Base-by-base conservation (phyloP, 2,797 vertebrate species). In the Anabacerthia variegaticeps region DNA sequence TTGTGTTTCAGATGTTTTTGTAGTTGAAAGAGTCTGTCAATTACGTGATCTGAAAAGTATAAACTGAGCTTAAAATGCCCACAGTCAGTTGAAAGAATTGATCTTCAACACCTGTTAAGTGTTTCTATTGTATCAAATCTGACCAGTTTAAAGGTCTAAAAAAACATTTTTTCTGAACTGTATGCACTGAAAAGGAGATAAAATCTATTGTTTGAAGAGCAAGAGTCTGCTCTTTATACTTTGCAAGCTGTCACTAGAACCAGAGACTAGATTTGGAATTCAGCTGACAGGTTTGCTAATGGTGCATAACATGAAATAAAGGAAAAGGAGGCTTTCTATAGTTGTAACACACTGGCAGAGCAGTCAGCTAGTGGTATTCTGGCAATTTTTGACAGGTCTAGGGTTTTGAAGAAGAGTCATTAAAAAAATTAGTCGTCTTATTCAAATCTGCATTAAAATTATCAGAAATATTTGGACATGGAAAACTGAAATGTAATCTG, bases 271-370 rank as follows among this genome's bases (percentile, higher is more conserved):
- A 85, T 89, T 1, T 77, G 54, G 75, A 92, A 89, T 87, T 92
- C 71, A 93, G 36, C 46, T 89, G 94, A 72, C 75, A 81, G 71
- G 66, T 67, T 93, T 93, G 62, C 69, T 96, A 95, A 96, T 88
- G 80, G 48, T 81, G 81, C 89, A 66, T 78, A 93, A 92, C 66
- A 63, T 52, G 69, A 93, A 84, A 90, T 77, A 77, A 94, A 85
- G 36, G 46, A 73, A 81, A 88, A 81, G 24, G 24, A 75, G 44
- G 9, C 6, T 72, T 7, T 89, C 61, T 78, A n/a, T 65, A 76
- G 44, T 30, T 27, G 18, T 66, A 76, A 59, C 39, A 77, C 19
- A n/a, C 9, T 62, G 56, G 20, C 26, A 80, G 37, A 85, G 52
- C 32, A 78, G 34, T 66, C 86, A 85, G 28, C 65, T 68, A 39